phyloP scores from a whole-genome alignment of 2,113 vertebrate species.

The Apodemus sylvaticus region DNA sequence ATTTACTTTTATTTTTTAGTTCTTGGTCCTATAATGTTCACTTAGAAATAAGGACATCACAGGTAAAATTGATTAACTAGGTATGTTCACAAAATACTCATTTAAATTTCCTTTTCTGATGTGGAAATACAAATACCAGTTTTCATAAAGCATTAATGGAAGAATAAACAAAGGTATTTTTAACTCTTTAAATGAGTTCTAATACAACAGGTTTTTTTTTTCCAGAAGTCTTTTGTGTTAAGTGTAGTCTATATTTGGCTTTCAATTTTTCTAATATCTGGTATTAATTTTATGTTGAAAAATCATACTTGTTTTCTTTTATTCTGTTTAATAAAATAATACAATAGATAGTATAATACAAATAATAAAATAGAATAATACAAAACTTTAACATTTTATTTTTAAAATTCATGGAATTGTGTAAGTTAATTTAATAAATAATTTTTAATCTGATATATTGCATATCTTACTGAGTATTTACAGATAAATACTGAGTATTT shows the following conservation, averaged over 20 bases:
- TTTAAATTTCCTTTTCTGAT: conserved; percentile 7
- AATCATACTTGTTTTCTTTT: background rate
- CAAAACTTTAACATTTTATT: background rate
- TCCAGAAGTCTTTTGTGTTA: background rate
- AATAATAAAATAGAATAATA: background rate
- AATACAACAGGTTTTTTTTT: background rate
- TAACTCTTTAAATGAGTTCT: background rate
- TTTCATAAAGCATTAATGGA: background rate
- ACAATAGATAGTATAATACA: too few species aligned
- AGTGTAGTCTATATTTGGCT: background rate
- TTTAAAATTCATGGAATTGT: background rate
- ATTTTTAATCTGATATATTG: background rate
- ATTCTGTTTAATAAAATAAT: too few species aligned
- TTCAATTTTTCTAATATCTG: background rate
- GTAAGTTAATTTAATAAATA: background rate
- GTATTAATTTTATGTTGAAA: background rate
- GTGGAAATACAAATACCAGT: background rate
- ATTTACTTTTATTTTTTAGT: background rate
- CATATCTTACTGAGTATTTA: background rate
- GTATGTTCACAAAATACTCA: background rate
- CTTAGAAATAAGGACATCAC: background rate
- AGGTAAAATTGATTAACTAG: background rate
- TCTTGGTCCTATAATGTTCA: background rate
- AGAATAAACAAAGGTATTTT: background rate
- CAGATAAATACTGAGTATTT: too few species aligned